These are phyloP conservation scores for Callionymus lyra DNA, from an alignment of 2,113 vertebrate species.

Conservation along the genomic window DNA sequence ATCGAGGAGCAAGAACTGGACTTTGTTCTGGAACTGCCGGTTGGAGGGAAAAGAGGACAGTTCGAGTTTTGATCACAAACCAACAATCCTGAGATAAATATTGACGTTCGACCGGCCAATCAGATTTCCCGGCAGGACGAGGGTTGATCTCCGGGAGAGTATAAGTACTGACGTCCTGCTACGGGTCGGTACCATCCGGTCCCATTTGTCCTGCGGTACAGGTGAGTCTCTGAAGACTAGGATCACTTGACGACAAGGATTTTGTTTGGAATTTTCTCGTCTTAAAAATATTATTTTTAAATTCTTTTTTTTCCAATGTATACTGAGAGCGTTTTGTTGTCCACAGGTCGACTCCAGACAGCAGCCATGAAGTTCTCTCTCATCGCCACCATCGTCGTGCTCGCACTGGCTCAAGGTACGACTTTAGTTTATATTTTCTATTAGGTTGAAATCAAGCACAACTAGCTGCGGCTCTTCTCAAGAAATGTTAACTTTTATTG, in stretches of 20 bases:
- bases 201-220: slow-evolving; percentile 29
- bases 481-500: too few species aligned
- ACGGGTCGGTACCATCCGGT: slow-evolving; percentile 36
- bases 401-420: slow-evolving; percentile 54
- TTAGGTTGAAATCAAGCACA: too few species aligned
- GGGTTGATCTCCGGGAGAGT: not conserved
- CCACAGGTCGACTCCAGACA: slow-evolving; percentile 30
- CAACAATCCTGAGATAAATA: slow-evolving; percentile 10
- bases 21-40: slow-evolving; percentile 52
- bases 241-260: not conserved
- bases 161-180: slow-evolving; percentile 32
- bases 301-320: not conserved
- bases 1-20: slow-evolving; percentile 35
- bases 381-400: slow-evolving; percentile 35
- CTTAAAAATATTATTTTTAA: not conserved
- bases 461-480: not conserved
- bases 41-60: slow-evolving; percentile 41
- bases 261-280: not conserved
- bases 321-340: too few species aligned
- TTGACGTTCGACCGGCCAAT: slow-evolving; percentile 25
- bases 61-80: not conserved
- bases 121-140: not conserved
- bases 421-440: too few species aligned
- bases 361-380: slow-evolving; percentile 61
- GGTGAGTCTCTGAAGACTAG: slow-evolving; percentile 34